A percentile compares a stretch with the other conserved stretches of the same genome.
Evolutionary conservation across 2,888 invertebrate genomes (phyloP).

Genomic region (Aphidius colemani): DNA sequence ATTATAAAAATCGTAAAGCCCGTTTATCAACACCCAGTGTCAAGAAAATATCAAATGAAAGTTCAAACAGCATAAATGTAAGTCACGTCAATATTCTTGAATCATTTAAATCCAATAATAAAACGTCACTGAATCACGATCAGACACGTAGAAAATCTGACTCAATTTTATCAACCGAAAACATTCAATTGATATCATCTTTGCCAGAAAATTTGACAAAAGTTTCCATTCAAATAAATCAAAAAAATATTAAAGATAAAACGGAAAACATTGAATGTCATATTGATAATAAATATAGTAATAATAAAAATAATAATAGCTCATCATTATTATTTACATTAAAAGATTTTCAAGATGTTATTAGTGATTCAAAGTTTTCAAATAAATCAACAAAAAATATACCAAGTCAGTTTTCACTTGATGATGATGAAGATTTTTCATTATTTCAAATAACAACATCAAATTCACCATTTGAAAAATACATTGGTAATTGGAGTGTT

Average conservation of each 20-base stretch:
- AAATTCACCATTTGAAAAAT: slow-evolving; percentile 51
- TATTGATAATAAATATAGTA: not conserved
- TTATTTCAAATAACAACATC: slow-evolving; percentile 54
- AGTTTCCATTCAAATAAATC: no score
- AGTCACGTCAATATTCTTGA: no score
- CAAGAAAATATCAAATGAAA: no score
- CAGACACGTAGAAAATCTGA: slow-evolving; percentile 1
- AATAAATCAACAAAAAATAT: slow-evolving; percentile 10
- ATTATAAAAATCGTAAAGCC: slow-evolving; percentile 17
- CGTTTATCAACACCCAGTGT: no score
- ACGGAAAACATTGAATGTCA: not conserved
- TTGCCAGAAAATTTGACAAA: no score
- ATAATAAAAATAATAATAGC: slow-evolving; percentile 21
- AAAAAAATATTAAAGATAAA: no score
- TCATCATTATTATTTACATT: slow-evolving; percentile 52
- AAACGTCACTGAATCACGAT: slow-evolving; percentile 37
- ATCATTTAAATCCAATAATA: slow-evolving; percentile 6
- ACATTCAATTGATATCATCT: no score
- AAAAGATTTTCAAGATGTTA: slow-evolving; percentile 51
- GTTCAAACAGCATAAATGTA: no score
- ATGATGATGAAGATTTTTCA: slow-evolving; percentile 28
- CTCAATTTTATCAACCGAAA: no score
- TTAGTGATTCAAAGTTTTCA: slow-evolving; percentile 35
- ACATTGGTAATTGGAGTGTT: slow-evolving; percentile 40
- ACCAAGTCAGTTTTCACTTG: not conserved